phyloP scores from a whole-genome alignment of 1,140 invertebrate species.

The Zaprionus capensis region DNA sequence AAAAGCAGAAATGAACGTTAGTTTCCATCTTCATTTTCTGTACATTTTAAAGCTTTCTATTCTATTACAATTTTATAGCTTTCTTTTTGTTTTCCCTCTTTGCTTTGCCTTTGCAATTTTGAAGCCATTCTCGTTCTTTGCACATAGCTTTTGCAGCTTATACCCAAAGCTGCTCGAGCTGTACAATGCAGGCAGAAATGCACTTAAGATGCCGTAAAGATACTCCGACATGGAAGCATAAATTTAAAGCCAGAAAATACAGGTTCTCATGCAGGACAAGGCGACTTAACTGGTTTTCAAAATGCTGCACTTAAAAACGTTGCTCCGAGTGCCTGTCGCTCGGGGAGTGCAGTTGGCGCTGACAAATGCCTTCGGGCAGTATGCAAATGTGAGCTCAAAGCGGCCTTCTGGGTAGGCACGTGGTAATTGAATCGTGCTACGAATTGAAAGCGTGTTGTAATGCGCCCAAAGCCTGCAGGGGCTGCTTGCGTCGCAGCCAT shows the following conservation, averaged over 20 bases:
- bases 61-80: conserved; percentile 1
- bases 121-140: background rate
- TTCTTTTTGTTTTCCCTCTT: background rate
- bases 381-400: conserved; percentile 69
- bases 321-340: conserved; percentile 25
- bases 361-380: conserved; percentile 43
- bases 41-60: background rate
- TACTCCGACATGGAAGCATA: conserved; percentile 1
- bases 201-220: conserved; percentile 12
- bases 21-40: background rate
- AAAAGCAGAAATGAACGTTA: background rate
- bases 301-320: conserved; percentile 47
- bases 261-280: conserved; percentile 4
- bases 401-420: conserved; percentile 57
- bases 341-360: conserved; percentile 45
- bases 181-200: background rate
- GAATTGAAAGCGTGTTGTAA: conserved; percentile 77
- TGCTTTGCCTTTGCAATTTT: background rate
- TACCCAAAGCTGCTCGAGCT: background rate
- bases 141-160: conserved; percentile 6
- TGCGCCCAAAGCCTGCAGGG: conserved; percentile 39
- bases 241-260: conserved; percentile 18
- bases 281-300: conserved; percentile 21
- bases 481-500: conserved; percentile 38
- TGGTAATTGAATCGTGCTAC: conserved; percentile 79